Conservation (phyloP, 2,797 vertebrate genomes). For the Betta splendens region DNA sequence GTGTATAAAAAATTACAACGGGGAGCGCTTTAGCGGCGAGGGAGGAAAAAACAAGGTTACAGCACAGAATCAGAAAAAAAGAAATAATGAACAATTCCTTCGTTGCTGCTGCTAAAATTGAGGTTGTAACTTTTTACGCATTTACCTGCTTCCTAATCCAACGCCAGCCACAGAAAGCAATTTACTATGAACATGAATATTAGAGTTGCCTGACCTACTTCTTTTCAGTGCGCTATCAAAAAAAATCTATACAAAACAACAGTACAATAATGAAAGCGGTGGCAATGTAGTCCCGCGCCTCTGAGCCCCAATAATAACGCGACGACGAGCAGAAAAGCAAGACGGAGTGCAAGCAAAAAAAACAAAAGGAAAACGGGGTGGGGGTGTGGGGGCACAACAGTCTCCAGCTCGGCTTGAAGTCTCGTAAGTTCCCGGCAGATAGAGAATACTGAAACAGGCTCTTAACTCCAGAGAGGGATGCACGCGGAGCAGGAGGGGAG, state of each 20-base stretch:
- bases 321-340: conserved; percentile 27
- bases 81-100: conserved; percentile 9
- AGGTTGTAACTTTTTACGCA: conserved; percentile 45
- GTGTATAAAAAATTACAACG: conserved; percentile 28
- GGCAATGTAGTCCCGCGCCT: conserved; percentile 16
- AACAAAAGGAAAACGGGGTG: conserved; percentile 16
- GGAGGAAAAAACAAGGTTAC: conserved; percentile 37
- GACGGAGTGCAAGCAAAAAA: conserved; percentile 5
- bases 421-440: conserved; percentile 37
- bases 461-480: conserved; percentile 34
- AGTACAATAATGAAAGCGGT: conserved; percentile 48
- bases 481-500: conserved; percentile 8
- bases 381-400: conserved; percentile 29
- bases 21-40: conserved; percentile 6
- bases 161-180: conserved; percentile 9
- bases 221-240: conserved; percentile 25
- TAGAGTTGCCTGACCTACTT: conserved; percentile 55
- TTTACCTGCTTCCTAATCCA: conserved; percentile 17
- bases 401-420: conserved; percentile 28
- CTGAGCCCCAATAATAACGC: conserved; percentile 30
- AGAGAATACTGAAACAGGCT: conserved; percentile 43
- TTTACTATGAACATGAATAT: conserved; percentile 57
- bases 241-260: conserved; percentile 50
- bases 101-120: conserved; percentile 17
- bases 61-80: neutral